phyloP scores from a whole-genome alignment of 2,888 invertebrate genomes.

The Antheraea assamensis region DNA sequence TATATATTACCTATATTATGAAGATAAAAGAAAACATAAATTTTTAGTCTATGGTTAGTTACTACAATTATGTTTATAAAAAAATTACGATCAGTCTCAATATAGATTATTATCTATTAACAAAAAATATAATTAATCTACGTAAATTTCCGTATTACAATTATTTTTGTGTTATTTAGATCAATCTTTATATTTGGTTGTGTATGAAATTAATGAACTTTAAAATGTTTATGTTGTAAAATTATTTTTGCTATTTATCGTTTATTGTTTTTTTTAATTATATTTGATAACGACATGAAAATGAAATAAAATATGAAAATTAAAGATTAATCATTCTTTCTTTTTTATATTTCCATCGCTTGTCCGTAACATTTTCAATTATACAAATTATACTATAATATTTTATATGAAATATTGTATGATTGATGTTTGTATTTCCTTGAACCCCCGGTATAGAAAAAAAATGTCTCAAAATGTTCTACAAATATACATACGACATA shows the following conservation, averaged over 20 bases:
- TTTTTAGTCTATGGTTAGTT: not conserved
- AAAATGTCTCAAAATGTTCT: not conserved
- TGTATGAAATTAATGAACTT: no score
- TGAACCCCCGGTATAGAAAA: no score
- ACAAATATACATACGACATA: not conserved
- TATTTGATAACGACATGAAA: not conserved
- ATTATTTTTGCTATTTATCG: no score
- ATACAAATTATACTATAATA: not conserved
- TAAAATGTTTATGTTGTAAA: no score
- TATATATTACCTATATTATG: not conserved
- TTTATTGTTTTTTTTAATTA: no score
- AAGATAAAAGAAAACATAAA: not conserved
- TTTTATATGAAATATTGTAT: not conserved
- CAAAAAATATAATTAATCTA: not conserved
- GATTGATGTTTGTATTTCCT: not conserved
- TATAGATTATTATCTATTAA: not conserved
- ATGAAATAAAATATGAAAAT: not conserved
- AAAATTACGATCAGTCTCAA: not conserved
- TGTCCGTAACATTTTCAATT: not conserved
- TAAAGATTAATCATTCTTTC: not conserved
- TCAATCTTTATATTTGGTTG: not conserved
- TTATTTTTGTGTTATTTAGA: no score
- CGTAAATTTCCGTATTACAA: not conserved
- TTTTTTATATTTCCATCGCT: not conserved
- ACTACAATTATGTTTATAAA: not conserved